Conservation (phyloP, 2,113 vertebrate genomes). For the Onychostruthus taczanowskii region DNA sequence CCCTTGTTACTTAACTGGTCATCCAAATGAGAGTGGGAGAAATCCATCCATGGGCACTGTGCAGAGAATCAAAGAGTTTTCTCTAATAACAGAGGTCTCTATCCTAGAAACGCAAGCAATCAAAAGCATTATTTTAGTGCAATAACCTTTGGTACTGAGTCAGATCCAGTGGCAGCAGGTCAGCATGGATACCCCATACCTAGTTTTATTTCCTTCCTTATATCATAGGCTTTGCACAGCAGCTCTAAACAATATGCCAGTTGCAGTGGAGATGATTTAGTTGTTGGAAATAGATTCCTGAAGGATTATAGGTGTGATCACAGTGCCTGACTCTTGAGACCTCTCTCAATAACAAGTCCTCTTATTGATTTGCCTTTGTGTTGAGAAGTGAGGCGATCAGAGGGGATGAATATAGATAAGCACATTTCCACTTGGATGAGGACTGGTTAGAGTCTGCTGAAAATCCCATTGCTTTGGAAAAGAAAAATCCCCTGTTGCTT, state of each 20-base stretch:
- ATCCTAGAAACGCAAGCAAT: background rate
- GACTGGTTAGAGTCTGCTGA: background rate
- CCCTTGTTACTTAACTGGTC: background rate
- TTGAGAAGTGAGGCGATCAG: background rate
- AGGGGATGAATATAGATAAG: slow-evolving; percentile 13
- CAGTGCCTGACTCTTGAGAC: background rate
- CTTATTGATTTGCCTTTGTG: slow-evolving; percentile 37
- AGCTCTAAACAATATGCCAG: background rate
- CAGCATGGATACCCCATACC: background rate
- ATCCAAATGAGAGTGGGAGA: background rate
- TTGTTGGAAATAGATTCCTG: slow-evolving; percentile 23
- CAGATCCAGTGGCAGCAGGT: background rate
- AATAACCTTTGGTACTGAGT: background rate
- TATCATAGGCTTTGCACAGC: background rate
- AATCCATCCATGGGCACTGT: background rate
- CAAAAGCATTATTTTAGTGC: background rate
- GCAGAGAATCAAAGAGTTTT: background rate
- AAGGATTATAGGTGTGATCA: slow-evolving; percentile 19
- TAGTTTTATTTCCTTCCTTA: background rate
- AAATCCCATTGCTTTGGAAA: background rate
- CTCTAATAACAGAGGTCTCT: background rate
- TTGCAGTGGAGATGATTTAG: background rate
- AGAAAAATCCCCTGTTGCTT: slow-evolving; percentile 24
- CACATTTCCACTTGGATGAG: background rate
- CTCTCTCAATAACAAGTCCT: slow-evolving; percentile 15